Conservation (phyloP, 1,140 invertebrate species). For the Trachymyrmex cornetzi region DNA sequence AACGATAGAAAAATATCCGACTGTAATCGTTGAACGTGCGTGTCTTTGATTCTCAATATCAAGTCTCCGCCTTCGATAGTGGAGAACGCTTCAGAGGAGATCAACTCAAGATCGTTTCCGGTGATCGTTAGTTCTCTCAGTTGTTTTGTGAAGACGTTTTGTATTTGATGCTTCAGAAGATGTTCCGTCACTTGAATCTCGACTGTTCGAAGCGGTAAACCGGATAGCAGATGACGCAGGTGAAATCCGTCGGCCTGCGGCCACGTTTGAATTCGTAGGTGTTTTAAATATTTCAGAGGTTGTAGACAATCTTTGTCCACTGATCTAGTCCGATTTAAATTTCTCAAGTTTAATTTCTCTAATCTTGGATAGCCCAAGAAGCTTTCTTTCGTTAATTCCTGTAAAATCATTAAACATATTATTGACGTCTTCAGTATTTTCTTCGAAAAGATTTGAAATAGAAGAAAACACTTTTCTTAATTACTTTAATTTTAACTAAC, state of each 20-base stretch:
- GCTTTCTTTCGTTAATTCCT: constrained; percentile 88
- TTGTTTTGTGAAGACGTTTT: constrained; percentile 91
- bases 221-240: constrained; percentile 88
- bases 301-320: constrained; percentile 90
- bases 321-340: constrained; percentile 82
- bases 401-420: constrained; percentile 81
- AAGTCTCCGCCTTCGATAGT: constrained; percentile 90
- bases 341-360: constrained; percentile 85
- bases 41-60: constrained; percentile 91
- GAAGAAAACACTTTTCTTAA: neutral
- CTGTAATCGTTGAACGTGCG: constrained; percentile 91
- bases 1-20: constrained; percentile 92
- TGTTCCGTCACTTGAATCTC: constrained; percentile 91
- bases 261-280: constrained; percentile 89
- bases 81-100: constrained; percentile 91
- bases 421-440: neutral
- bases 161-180: constrained; percentile 90
- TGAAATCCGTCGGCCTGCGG: constrained; percentile 89
- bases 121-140: constrained; percentile 93
- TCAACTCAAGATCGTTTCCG: constrained; percentile 90
- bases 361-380: constrained; percentile 85
- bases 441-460: neutral
- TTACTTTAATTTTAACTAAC: constrained; percentile 76
- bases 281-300: constrained; percentile 88
- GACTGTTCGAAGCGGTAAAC: constrained; percentile 88